These are phyloP conservation scores for Bombyx huttoni DNA, from an alignment of 2,888 invertebrate genomes.

Conservation along the genomic window DNA sequence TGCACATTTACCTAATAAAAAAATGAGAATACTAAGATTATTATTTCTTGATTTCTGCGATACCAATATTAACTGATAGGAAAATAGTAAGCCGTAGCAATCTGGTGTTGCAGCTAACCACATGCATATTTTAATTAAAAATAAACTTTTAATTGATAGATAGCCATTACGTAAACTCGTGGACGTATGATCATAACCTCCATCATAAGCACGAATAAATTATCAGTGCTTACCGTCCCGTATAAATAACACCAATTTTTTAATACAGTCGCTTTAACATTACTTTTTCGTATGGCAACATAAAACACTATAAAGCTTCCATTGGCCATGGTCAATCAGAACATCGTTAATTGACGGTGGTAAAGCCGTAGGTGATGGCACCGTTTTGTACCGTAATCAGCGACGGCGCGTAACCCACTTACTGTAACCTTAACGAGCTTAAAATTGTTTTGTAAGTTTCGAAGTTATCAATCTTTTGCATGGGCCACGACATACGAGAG, in stretches of 20 bases:
- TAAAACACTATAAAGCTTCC: slow-evolving; percentile 10
- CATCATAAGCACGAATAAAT: too few species aligned
- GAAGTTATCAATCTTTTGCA: slow-evolving; percentile 35
- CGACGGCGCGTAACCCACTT: slow-evolving; percentile 15
- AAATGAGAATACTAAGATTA: too few species aligned
- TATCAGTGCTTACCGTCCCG: too few species aligned
- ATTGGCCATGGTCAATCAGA: slow-evolving; percentile 26
- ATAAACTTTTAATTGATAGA: too few species aligned
- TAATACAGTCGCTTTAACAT: not conserved
- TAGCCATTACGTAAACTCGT: too few species aligned
- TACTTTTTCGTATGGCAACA: not conserved
- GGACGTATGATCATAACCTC: too few species aligned
- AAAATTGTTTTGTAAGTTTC: slow-evolving; percentile 33
- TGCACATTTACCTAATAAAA: too few species aligned
- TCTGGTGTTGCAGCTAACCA: too few species aligned
- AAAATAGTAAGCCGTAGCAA: too few species aligned
- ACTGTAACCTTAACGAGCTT: slow-evolving; percentile 32
- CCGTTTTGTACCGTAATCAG: slow-evolving; percentile 10
- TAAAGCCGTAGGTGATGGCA: slow-evolving; percentile 1
- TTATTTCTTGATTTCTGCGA: too few species aligned
- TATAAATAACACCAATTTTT: not conserved
- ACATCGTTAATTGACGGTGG: slow-evolving; percentile 12
- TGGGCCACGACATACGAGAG: slow-evolving; percentile 14
- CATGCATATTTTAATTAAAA: too few species aligned
- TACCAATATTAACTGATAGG: too few species aligned